phyloP scores from a whole-genome alignment of 53 echinoderm and acorn worm species.

The Pentamera pediparva region DNA sequence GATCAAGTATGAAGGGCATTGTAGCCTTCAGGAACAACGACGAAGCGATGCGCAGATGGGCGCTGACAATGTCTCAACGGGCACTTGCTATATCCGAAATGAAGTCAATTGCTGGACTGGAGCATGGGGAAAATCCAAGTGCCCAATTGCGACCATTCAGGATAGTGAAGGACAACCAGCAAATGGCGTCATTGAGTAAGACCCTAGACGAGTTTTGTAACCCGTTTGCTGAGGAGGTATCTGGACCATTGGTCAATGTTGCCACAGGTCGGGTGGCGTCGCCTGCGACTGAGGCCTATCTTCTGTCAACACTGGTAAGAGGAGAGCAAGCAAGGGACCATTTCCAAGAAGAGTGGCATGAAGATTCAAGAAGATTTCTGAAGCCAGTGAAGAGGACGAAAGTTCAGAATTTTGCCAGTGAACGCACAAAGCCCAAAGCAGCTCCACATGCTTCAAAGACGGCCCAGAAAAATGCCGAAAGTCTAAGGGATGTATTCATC shows the following conservation, averaged over 20 bases:
- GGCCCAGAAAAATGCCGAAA: constrained; percentile 23
- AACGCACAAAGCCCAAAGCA: constrained; percentile 32
- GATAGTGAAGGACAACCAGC: constrained; percentile 43
- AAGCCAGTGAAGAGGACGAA: constrained; percentile 34
- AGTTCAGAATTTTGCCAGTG: constrained; percentile 44
- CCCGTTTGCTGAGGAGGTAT: constrained; percentile 44
- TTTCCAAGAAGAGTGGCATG: constrained; percentile 43
- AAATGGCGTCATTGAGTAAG: constrained; percentile 30
- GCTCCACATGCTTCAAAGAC: background rate
- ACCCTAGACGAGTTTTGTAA: constrained; percentile 53
- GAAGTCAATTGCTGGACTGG: constrained; percentile 33
- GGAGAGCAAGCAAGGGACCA: constrained; percentile 30
- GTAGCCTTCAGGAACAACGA: constrained; percentile 43
- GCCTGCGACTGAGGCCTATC: constrained; percentile 31
- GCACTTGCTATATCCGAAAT: constrained; percentile 40
- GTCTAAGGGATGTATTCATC: constrained; percentile 36
- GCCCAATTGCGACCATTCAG: constrained; percentile 37
- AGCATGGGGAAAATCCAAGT: constrained; percentile 32
- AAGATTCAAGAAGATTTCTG: constrained; percentile 38
- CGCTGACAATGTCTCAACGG: constrained; percentile 44
- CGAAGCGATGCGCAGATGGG: constrained; percentile 51
- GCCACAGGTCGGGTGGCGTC: constrained; percentile 58
- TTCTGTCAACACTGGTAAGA: constrained; percentile 32
- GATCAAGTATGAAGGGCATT: constrained; percentile 49
- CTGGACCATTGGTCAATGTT: constrained; percentile 38